Base-by-base conservation (phyloP, 2,888 invertebrate species). In the Ophion ellenae region DNA sequence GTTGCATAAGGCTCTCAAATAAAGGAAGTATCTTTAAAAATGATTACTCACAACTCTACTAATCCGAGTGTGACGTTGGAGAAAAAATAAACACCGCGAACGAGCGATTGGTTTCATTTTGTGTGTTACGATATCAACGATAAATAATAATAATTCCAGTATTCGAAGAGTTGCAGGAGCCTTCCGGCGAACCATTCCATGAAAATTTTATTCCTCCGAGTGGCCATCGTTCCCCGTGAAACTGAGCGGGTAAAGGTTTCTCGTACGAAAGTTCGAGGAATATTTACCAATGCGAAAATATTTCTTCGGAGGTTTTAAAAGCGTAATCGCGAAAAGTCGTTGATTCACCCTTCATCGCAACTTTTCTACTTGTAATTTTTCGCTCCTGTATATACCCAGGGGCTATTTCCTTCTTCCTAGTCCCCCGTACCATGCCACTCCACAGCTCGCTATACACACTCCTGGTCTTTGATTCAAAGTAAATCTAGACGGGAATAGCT, bases 401-500 rank as follows among this genome's bases (percentile, higher is more conserved):
- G 79, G 83, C 79, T 79, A 74, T 78, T 75, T 67, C 53, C 78
- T 71, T 82, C 81, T 69, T 78, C 64, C 74, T 73, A 79, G 79
- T 24, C 59, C 57, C 64, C 53, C 53, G 67, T 59, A 40, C 20
- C 63, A 79, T 71, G 81, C 77, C 61, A 78, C 78, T 84, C 75
- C 64, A 74, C 82, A 81, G 66, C 76, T 77, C 79, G 70, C 82
- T 80, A 80, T 85, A 85, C 83, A 87, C 70, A 87, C 83, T 79
- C 40, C 79, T 28, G 83, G 75, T 87, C 86, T 87, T 87, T 88
- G 85, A 87, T 88, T 87, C 88, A 87, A 87, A 86, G 88, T 86
- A 88, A 88, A 85, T 87, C 86, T 83, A 86, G 87, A 87, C 83
- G 79, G 83, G 76, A 85, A 87, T 86, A 81, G 83, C 87, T 84